Percentiles rank a stretch among this genome's conserved stretches.
These are phyloP conservation scores for Chaetorhynchus papuensis DNA, from an alignment of 2,113 vertebrate species.

Conservation along the genomic window DNA sequence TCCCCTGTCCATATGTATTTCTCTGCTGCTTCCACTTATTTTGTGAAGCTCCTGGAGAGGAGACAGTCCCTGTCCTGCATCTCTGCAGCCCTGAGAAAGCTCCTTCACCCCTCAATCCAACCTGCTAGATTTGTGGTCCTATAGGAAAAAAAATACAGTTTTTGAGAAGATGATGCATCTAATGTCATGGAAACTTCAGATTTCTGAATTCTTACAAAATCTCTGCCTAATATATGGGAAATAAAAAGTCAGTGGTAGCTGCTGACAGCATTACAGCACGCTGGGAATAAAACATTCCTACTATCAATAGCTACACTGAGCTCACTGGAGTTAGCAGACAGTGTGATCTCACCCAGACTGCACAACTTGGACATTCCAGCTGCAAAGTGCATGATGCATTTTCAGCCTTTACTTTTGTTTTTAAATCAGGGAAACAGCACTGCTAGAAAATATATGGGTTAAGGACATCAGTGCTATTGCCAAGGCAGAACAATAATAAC, in stretches of 20 bases:
- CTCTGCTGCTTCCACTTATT: not conserved
- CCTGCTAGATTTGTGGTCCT: not conserved
- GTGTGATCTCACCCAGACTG: constrained; percentile 25
- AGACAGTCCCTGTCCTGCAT: not conserved
- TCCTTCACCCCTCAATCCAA: not conserved
- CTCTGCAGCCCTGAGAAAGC: not conserved
- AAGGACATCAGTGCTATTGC: not conserved
- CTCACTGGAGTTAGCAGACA: not conserved
- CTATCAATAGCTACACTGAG: not conserved
- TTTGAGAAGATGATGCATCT: not conserved
- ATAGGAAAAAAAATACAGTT: not conserved
- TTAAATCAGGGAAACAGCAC: not conserved
- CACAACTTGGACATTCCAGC: not conserved
- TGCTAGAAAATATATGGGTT: constrained; percentile 7
- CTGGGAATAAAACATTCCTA: constrained; percentile 1
- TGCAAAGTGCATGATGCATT: not conserved
- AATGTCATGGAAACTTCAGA: not conserved
- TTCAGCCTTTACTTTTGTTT: not conserved
- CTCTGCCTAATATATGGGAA: not conserved
- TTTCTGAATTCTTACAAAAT: not conserved
- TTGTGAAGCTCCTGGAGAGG: not conserved
- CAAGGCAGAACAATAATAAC: constrained; percentile 13
- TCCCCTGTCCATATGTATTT: not conserved
- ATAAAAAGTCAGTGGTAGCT: not conserved
- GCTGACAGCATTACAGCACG: constrained; percentile 13